A percentile compares a stretch with the other conserved stretches of the same genome.
phyloP scores from a whole-genome alignment of 1,140 invertebrate species.

The Procambarus clarkii region DNA sequence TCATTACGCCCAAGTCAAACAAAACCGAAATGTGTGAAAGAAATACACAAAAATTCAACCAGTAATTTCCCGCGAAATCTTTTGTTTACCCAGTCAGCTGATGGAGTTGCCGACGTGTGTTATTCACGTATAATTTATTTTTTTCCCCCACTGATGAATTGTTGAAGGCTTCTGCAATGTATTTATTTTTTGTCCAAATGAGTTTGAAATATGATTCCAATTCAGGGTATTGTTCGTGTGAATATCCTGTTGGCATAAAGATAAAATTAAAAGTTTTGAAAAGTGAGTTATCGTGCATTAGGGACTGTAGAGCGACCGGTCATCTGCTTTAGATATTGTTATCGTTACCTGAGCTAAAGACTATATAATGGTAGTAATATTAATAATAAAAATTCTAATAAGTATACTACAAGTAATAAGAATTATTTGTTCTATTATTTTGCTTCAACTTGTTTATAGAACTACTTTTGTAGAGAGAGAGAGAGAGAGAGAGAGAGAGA shows the following conservation, averaged over 20 bases:
- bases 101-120: not conserved
- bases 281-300: not conserved
- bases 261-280: not conserved
- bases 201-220: not conserved
- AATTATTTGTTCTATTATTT: not conserved
- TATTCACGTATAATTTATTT: not conserved
- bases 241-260: not conserved
- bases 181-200: not conserved
- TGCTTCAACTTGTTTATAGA: too few species aligned
- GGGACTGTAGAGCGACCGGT: too few species aligned
- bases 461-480: too few species aligned
- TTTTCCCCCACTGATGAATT: not conserved
- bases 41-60: not conserved
- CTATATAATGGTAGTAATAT: not conserved
- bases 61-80: not conserved
- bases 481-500: too few species aligned
- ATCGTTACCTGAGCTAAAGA: not conserved
- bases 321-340: not conserved
- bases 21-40: not conserved
- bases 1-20: not conserved
- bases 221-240: not conserved
- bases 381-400: not conserved
- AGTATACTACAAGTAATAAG: not conserved
- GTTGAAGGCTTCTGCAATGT: not conserved
- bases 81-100: not conserved